Base-by-base conservation (phyloP, 2,888 invertebrate genomes). In the Andrena marginata region DNA sequence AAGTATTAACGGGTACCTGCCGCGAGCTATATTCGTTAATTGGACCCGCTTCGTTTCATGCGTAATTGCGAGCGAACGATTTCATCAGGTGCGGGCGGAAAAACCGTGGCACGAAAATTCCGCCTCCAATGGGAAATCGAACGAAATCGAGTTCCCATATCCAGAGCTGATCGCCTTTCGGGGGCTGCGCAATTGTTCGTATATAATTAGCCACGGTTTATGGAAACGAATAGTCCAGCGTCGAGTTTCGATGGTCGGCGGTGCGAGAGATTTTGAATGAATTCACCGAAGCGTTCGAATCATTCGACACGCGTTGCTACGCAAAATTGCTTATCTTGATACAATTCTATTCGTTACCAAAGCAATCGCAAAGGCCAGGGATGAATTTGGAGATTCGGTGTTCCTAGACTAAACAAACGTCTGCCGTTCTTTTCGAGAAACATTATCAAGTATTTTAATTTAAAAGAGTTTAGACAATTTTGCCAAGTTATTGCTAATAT, bases 1-100 rank as follows among this genome's bases (percentile, higher is more conserved):
- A 84, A 79, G 80, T 67, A 68, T 71, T 64, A 64, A 77, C 77
- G 67, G 48, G 35, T 8, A 29, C 42, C 26, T 54, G 13, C 72
- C 13, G 71, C 16, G 65, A 62, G 67, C 48, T 35, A 35, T 20
- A 29, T 48, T 49, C 62, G 51, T 51, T 68, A 68, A 68, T 60
- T 62, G 68, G 42, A 65, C 59, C 16, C 65, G 48, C 29, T 33
- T 65, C 74, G 31, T 26, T 65, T 54, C 62, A 31, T 20, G 23
- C 33, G 23, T 62, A 69, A 69, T 69, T 42, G 69, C 69, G 56
- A 69, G 13, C 35, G 26, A 33, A 56, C 56, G 56, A 59, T 69
- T 69, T 42, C 16, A 69, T 69, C 69, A 29, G 56, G 8, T n/a
- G 10, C 20, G 20, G 20, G 1, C 62, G 20, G 42, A 26, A 26